Evolutionary conservation across 2,888 invertebrate species (phyloP), one percentile per base, ranked within the genome.

Genomic region (Orthonychiurus folsomi): DNA sequence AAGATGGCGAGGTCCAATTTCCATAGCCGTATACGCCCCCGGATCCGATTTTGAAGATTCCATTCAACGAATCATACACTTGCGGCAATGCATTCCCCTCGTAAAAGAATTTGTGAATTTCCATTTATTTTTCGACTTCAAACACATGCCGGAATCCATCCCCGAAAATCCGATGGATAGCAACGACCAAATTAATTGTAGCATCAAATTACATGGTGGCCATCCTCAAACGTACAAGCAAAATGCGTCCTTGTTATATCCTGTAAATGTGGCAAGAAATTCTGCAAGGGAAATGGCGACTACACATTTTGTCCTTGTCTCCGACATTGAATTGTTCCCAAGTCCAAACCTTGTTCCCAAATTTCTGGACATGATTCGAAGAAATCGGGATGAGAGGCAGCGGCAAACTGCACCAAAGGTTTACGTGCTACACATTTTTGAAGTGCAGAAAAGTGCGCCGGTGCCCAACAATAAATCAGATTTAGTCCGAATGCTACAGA

Each of bases 281-380:
- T 83, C 92, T 18, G 93, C 93, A 0, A 81, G 93, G 54, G 89
- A 90, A 74, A 83, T 86, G 53, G 88, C 91, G 0, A 81, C 86
- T 52, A 92, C 93, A 0, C 86, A 89, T 76, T 93, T 84, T 76
- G 82, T 93, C 53, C 82, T 93, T 64, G 86, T 91, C 25, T 90
- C 90, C 59, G 93, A 93, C 76, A 90, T 93, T 74, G 93, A 93
- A 77, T 82, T 93, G 63, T 92, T 93, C 78, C 93, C 93, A 58
- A 91, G 87, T 79, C 89, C 89, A 12, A 85, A 87, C 73, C 78
- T 93, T 72, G 86, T 88, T 60, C 83, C 84, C 26, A 85, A 86
- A 76, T 93, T 93, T 79, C 80, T 93, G 70, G 86, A 88, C 74
- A 89, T 93, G 89, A 85, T 92, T 69, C 85, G 86, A 25, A 82